phyloP scores from a whole-genome alignment of 23 tunicate genomes.

The Halocynthia aurantium region DNA sequence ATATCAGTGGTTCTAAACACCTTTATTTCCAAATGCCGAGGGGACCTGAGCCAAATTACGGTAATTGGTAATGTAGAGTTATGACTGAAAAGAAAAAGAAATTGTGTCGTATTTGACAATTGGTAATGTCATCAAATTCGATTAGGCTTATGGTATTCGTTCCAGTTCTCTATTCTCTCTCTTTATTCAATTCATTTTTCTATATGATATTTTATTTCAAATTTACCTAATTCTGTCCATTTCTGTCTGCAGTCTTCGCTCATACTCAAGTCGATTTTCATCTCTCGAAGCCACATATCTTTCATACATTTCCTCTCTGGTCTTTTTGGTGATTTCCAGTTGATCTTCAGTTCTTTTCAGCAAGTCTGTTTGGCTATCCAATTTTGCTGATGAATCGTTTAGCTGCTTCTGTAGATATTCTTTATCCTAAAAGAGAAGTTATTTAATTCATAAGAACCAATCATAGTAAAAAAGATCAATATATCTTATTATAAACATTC shows the following conservation, averaged over 20 bases:
- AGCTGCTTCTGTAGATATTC: constrained; percentile 66
- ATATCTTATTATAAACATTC: not conserved
- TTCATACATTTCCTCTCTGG: constrained; percentile 73
- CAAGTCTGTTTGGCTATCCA: constrained; percentile 49
- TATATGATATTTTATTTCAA: too few relatives aligned
- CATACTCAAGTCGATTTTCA: constrained; percentile 62
- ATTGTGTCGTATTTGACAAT: too few relatives aligned
- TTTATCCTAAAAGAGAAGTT: constrained; percentile 43
- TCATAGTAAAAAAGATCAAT: not conserved
- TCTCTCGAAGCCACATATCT: constrained; percentile 80
- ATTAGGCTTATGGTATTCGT: too few relatives aligned
- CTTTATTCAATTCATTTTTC: too few relatives aligned
- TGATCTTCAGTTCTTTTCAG: constrained; percentile 59
- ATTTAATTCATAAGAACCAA: not conserved
- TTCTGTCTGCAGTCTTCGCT: constrained; percentile 71
- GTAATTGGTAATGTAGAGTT: too few relatives aligned
- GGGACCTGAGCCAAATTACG: too few relatives aligned
- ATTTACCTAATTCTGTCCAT: constrained; percentile 67
- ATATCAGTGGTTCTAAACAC: too few relatives aligned
- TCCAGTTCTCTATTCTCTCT: too few relatives aligned
- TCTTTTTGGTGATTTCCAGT: constrained; percentile 54
- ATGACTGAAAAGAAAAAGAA: too few relatives aligned
- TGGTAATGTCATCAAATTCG: too few relatives aligned
- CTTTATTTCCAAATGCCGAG: too few relatives aligned
- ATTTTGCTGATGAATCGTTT: constrained; percentile 54